Conservation (phyloP, 2,113 vertebrate species). For the Phaethon lepturus region DNA sequence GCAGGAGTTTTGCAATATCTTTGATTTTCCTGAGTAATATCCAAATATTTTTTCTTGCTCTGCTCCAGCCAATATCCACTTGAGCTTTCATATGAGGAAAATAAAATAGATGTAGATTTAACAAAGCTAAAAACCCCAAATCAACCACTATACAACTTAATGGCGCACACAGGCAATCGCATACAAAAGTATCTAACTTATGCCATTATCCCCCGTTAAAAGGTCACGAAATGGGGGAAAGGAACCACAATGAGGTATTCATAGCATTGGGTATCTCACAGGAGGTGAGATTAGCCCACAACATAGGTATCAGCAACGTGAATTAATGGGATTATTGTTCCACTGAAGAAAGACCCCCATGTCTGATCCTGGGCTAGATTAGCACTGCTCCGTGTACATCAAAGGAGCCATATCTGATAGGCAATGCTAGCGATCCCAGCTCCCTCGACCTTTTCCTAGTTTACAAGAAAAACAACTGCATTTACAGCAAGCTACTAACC, state of each 20-base stretch:
- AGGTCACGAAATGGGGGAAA: not conserved
- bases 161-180: not conserved
- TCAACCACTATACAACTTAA: not conserved
- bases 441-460: not conserved
- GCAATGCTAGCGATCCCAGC: not conserved
- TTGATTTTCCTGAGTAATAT: slow-evolving; percentile 31
- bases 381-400: not conserved
- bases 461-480: not conserved
- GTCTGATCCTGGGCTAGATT: not conserved
- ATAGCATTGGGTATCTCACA: not conserved
- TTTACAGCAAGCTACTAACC: not conserved
- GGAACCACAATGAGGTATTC: not conserved
- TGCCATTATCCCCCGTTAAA: not conserved
- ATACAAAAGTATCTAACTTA: not conserved
- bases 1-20: slow-evolving; percentile 28
- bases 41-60: slow-evolving; percentile 12
- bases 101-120: not conserved
- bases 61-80: not conserved
- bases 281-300: not conserved
- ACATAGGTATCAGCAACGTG: not conserved
- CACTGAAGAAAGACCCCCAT: not conserved
- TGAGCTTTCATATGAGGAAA: not conserved
- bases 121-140: not conserved
- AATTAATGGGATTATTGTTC: not conserved
- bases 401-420: not conserved